Evolutionary conservation across 1,140 invertebrate genomes (phyloP).

Genomic region (Nylanderia fulva): DNA sequence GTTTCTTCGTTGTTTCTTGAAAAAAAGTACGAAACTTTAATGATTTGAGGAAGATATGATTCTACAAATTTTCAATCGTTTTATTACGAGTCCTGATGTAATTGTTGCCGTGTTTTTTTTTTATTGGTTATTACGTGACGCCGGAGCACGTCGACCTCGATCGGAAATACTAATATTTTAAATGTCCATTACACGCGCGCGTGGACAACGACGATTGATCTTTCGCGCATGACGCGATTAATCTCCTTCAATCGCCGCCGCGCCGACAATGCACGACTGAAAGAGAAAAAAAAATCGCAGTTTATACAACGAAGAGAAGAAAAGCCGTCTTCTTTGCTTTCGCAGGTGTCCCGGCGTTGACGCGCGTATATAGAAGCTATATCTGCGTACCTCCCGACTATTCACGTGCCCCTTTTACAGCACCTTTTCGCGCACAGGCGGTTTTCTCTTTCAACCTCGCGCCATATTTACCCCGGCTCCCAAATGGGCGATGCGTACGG

Average conservation of each 20-base stretch:
- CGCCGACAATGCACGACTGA: slow-evolving; percentile 41
- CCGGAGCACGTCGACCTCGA: slow-evolving; percentile 18
- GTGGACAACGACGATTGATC: slow-evolving; percentile 41
- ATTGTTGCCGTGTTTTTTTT: slow-evolving; percentile 45
- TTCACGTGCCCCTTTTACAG: slow-evolving; percentile 26
- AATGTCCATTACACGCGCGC: slow-evolving; percentile 27
- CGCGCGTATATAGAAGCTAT: slow-evolving; percentile 42
- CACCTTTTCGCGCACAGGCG: slow-evolving; percentile 29
- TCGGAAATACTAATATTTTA: slow-evolving; percentile 42
- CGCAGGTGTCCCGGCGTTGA: slow-evolving; percentile 36
- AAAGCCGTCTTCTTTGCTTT: slow-evolving; percentile 36
- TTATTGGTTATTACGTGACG: slow-evolving; percentile 52
- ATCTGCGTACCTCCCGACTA: slow-evolving; percentile 15
- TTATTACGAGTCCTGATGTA: slow-evolving; percentile 36
- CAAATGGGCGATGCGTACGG: background rate
- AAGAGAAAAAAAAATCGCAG: slow-evolving; percentile 1
- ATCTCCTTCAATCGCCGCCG: slow-evolving; percentile 49
- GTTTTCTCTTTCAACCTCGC: slow-evolving; percentile 39
- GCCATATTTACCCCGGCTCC: slow-evolving; percentile 42
- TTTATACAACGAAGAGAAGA: slow-evolving; percentile 16
- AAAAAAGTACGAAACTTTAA: background rate
- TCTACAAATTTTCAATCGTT: background rate
- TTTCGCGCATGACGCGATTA: slow-evolving; percentile 31
- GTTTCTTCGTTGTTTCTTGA: background rate
- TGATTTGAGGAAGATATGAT: too few relatives aligned